Evolutionary conservation across 2,797 vertebrate species (phyloP), one percentile per base, ranked within the genome.

Genomic region (Gymnopithys bicolor): DNA sequence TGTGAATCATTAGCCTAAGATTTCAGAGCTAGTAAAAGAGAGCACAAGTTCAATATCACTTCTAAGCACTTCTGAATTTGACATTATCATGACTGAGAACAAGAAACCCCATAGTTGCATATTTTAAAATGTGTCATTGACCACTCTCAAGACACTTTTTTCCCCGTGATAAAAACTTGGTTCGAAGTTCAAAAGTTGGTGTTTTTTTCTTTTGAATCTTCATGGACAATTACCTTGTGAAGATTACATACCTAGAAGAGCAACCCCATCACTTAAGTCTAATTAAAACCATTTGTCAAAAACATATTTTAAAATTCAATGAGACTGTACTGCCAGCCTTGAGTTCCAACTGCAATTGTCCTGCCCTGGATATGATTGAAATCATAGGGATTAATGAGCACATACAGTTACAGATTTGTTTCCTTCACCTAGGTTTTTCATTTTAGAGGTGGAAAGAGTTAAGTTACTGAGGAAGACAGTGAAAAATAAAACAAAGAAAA

Each of bases 211-310:
- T 55, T 66, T 45, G 51, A 92, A 48, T 62, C 33, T 80, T 90
- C 58, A 45, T 2, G 0, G 67, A 82, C 46, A 95, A 97, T 90
- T 45, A 93, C 24, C 32, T 75, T 83, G 19, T 89, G 74, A 90
- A 92, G 56, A 95, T 87, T 83, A 73, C 17, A 15, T 56, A 75
- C 35, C 15, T 64, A 70, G 94, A 95, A 95, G 63, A 96, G 64
- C 53, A 68, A 49, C 73, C 73, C 27, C 55, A 78, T 63, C 79
- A 89, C 64, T 87, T 90, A 56, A 88, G 94, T 94, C 76, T 89
- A 96, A 93, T 92, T 94, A 95, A 94, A 96, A 78, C 30, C 58
- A 81, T 94, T 97, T 95, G 23, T 93, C 74, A 96, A 90, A 93
- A 95, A 87, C 32, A 66, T 84, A 76, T 90, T 94, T 91, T 92